Percentiles rank a stretch among this genome's conserved stretches.
These are phyloP conservation scores for Lophura nycthemera DNA, from an alignment of 2,113 vertebrate genomes.

Conservation along the genomic window DNA sequence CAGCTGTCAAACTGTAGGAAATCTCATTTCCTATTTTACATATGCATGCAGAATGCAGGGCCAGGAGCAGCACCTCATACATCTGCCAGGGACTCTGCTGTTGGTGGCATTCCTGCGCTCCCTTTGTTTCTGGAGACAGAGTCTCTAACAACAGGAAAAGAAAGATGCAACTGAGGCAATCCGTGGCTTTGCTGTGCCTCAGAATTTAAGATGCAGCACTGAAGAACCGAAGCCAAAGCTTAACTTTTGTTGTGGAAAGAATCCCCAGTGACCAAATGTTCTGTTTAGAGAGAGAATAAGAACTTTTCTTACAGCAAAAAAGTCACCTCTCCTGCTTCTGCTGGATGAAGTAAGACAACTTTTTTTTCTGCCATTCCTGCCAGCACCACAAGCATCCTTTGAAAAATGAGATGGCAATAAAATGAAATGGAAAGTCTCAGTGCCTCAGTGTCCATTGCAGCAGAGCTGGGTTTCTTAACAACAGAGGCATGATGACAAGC, in stretches of 20 bases:
- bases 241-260: not conserved
- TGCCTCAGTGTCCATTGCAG: not conserved
- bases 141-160: not conserved
- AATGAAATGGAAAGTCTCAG: not conserved
- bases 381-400: not conserved
- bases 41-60: fast-evolving
- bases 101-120: too few species aligned
- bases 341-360: not conserved
- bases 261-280: not conserved
- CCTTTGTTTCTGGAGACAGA: not conserved
- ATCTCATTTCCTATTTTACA: not conserved
- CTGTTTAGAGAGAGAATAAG: not conserved
- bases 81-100: not conserved
- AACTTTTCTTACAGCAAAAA: not conserved
- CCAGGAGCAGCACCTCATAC: fast-evolving
- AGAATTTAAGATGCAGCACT: not conserved
- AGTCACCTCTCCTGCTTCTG: not conserved
- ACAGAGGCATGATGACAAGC: not conserved
- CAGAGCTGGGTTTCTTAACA: not conserved
- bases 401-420: not conserved
- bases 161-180: too few species aligned
- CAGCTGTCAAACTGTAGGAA: not conserved
- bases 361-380: not conserved
- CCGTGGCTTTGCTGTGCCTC: not conserved
- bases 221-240: not conserved